Evolutionary conservation across 2,797 vertebrate genomes (phyloP).

Genomic region (Microchirus variegatus): DNA sequence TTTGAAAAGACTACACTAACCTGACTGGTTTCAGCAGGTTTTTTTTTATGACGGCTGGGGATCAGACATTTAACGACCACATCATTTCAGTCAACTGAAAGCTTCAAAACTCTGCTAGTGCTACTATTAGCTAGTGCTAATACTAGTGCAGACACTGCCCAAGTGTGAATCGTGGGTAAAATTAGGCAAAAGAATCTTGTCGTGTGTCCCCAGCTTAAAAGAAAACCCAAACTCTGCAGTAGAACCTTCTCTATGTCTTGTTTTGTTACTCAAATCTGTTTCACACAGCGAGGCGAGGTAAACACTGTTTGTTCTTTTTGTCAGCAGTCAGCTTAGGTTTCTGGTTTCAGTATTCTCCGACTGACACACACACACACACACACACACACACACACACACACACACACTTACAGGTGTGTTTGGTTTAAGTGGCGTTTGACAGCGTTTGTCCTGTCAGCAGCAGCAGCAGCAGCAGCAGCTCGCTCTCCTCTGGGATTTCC

Average conservation of each 20-base stretch:
- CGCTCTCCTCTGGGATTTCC: background rate
- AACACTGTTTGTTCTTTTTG: constrained; percentile 3
- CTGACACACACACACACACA: background rate
- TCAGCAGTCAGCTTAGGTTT: background rate
- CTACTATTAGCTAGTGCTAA: too few relatives aligned
- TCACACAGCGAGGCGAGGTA: background rate
- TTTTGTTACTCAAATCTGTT: background rate
- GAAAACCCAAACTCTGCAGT: background rate
- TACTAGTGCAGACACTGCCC: too few relatives aligned
- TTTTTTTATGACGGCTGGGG: too few relatives aligned
- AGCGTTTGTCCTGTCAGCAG: background rate
- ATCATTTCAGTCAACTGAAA: too few relatives aligned
- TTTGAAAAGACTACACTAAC: too few relatives aligned
- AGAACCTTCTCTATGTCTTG: background rate
- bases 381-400: background rate
- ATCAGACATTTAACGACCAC: too few relatives aligned
- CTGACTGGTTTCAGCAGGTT: too few relatives aligned
- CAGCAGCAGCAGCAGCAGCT: background rate
- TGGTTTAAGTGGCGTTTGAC: constrained; percentile 4
- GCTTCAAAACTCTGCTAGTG: too few relatives aligned
- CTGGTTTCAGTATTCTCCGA: constrained; percentile 2
- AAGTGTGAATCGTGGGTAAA: too few relatives aligned
- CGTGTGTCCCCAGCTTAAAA: too few relatives aligned
- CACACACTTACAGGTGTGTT: background rate
- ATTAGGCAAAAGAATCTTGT: too few relatives aligned